Conservation (phyloP, 2,113 vertebrate genomes). For the Sigmodon hispidus region DNA sequence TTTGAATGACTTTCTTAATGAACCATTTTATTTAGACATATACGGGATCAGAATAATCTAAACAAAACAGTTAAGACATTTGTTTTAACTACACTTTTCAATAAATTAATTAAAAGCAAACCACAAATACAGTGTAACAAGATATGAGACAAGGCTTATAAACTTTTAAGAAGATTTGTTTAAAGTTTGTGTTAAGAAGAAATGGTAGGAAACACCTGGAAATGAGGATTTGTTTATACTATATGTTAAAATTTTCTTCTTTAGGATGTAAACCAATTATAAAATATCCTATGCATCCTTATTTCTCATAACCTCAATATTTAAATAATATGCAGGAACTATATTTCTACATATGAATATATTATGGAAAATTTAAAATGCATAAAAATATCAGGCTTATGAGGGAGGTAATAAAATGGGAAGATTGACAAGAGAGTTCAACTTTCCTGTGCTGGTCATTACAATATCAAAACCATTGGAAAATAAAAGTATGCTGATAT, state of each 20-base stretch:
- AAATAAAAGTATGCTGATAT: too few relatives aligned
- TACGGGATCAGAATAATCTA: slow-evolving; percentile 44
- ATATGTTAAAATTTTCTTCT: background rate
- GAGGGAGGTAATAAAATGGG: background rate
- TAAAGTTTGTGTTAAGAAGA: slow-evolving; percentile 56
- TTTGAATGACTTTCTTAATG: slow-evolving; percentile 1
- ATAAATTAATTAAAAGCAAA: slow-evolving; percentile 68
- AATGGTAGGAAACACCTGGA: slow-evolving; percentile 61
- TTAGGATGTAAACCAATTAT: background rate
- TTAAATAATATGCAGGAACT: background rate
- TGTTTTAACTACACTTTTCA: slow-evolving; percentile 69
- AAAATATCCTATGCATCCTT: background rate
- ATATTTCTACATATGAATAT: background rate
- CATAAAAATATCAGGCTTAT: background rate
- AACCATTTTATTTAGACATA: slow-evolving; percentile 45
- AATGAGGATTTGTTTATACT: background rate
- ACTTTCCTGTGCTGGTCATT: background rate
- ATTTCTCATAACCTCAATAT: slow-evolving; percentile 5
- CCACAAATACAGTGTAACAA: slow-evolving; percentile 53
- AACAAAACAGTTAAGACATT: background rate
- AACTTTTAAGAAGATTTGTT: slow-evolving; percentile 45
- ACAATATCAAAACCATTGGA: background rate
- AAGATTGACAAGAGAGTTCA: background rate
- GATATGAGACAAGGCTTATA: background rate
- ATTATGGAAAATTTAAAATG: background rate